Base-by-base conservation (phyloP, 2,888 invertebrate genomes). In the Drosophila aldrichi region DNA sequence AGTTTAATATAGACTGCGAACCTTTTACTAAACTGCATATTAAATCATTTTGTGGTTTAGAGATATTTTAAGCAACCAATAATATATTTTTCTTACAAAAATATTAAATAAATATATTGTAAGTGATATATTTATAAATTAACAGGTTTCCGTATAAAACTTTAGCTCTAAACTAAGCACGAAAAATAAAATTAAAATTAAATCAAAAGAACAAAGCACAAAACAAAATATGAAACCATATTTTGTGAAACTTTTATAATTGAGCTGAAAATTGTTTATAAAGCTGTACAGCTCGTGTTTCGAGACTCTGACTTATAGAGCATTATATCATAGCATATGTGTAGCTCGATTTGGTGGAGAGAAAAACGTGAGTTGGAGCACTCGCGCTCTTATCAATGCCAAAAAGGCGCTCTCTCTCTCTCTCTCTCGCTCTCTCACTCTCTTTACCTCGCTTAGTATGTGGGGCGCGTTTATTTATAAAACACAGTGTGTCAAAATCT, bases 381-480 rank as follows among this genome's bases (percentile, higher is more conserved):
- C 0, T 32, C 34, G 46, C 56, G 16, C 77, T 77, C 65, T 72
- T 74, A 72, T 63, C 72, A 77, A 25, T 14, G 43, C 32, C 25
- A 40, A 55, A 76, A 25, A 10, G 46, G 29, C 43, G 14, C 20
- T 0, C 7, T 3, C 48, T 29, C 48, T 46, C 22, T 12, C 18
- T 20, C 40, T n/a, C 44, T 7, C 29, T n/a, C 44, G 3, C 44
- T 14, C 18, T 20, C 40, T 48, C 25, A 1, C 25, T n/a, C 25
- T 25, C 25, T 9, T 41, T 57, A 18, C 25, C 16, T 48, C 41
- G 22, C 40, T 20, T 66, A 62, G 83, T 88, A 89, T 89, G 89
- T 88, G 90, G 88, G 84, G 76, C 87, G 82, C 77, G 82, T 88
- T 88, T 88, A 88, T 88, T 88, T 90, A 79, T 88, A 90, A 88